phyloP scores from a whole-genome alignment of 1,140 invertebrate species.

The Latrodectus geometricus region DNA sequence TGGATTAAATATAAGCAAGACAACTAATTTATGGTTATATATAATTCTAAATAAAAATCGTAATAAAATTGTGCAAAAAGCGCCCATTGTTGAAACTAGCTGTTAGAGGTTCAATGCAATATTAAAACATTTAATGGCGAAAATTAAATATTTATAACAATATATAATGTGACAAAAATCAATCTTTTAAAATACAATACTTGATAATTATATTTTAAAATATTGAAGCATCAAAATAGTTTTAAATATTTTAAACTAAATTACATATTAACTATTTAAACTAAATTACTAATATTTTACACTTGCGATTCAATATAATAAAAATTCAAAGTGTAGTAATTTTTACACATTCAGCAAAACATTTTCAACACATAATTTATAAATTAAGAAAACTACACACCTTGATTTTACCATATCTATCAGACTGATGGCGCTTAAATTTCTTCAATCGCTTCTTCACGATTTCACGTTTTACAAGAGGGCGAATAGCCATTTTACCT shows the following conservation, averaged over 20 bases:
- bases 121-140: too few species aligned
- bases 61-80: too few species aligned
- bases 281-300: background rate
- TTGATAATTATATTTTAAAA: background rate
- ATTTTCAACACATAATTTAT: background rate
- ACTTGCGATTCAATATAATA: background rate
- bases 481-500: conserved; percentile 81
- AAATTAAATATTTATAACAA: too few species aligned
- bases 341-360: too few species aligned
- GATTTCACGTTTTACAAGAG: conserved; percentile 87
- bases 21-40: too few species aligned
- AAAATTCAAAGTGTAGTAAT: conserved; percentile 16
- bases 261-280: background rate
- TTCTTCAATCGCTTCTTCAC: conserved; percentile 97
- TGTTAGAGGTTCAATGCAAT: too few species aligned
- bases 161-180: too few species aligned
- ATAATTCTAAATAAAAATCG: too few species aligned
- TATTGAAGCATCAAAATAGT: background rate
- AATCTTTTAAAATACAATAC: too few species aligned
- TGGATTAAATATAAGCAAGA: too few species aligned
- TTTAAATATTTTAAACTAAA: background rate
- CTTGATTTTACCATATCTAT: conserved; percentile 95
- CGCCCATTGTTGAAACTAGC: too few species aligned
- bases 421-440: conserved; percentile 96
- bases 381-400: conserved; percentile 71